phyloP scores from a whole-genome alignment of 2,797 vertebrate genomes.

The Tragelaphus oryx region DNA sequence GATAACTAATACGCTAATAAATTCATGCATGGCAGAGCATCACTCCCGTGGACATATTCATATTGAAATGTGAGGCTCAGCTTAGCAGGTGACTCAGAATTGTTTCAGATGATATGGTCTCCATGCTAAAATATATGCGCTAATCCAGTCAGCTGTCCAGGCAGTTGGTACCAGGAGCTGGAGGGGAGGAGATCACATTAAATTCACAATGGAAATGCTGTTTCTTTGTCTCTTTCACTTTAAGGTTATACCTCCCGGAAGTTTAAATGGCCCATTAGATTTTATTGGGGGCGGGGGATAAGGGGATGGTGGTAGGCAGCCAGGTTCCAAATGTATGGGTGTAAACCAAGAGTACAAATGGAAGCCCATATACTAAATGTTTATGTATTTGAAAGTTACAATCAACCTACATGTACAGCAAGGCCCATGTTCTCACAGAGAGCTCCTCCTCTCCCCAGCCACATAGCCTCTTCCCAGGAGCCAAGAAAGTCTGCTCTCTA shows the following conservation, averaged over 20 bases:
- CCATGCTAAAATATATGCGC: neutral
- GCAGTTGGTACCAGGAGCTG: neutral
- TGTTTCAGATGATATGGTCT: neutral
- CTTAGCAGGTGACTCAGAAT: neutral
- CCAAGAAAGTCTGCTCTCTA: neutral
- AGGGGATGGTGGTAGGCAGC: neutral
- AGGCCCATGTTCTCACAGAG: neutral
- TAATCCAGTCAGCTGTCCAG: neutral
- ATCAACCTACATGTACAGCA: neutral
- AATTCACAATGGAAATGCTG: neutral
- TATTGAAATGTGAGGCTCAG: neutral
- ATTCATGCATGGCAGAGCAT: neutral
- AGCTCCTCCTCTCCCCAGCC: neutral
- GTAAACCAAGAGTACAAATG: neutral
- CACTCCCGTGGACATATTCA: neutral
- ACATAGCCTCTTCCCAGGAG: neutral
- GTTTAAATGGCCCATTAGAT: neutral
- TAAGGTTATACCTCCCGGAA: neutral
- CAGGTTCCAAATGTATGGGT: neutral
- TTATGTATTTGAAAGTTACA: neutral
- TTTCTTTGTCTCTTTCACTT: neutral
- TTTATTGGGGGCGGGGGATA: neutral
- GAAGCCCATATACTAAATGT: neutral
- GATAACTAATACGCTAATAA: conserved; percentile 5
- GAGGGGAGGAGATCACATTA: neutral